These are phyloP conservation scores for Echinops telfairi DNA, from an alignment of 2,113 vertebrate genomes.

Conservation along the genomic window DNA sequence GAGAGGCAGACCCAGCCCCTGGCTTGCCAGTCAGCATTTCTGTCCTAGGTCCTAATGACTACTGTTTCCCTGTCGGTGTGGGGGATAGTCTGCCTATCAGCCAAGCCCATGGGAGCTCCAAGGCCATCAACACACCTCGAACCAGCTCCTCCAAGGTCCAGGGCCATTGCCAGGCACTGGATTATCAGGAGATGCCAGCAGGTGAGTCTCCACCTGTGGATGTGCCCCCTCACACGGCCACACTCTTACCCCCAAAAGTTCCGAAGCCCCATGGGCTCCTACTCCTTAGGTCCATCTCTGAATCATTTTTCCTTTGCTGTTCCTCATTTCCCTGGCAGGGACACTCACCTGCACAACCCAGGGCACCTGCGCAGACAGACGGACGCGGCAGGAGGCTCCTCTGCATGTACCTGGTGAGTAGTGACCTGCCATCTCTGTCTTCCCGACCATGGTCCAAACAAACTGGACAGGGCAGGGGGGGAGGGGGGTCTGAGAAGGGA, in stretches of 20 bases:
- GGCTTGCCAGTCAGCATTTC: not conserved
- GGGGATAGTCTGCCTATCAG: conserved; percentile 68
- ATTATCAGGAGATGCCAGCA: conserved; percentile 74
- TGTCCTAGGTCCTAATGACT: not conserved
- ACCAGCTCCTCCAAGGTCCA: conserved; percentile 58
- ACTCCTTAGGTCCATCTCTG: not conserved
- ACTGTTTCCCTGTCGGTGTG: conserved; percentile 77
- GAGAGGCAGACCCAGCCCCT: not conserved
- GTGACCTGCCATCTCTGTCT: not conserved
- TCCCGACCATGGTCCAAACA: rapidly evolving
- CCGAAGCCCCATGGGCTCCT: not conserved
- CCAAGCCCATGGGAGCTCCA: conserved; percentile 71
- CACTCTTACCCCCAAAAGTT: not conserved
- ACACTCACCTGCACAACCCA: conserved; percentile 81
- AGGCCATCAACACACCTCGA: not conserved
- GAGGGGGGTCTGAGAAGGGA: not conserved
- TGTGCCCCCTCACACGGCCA: not conserved
- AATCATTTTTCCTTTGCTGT: not conserved
- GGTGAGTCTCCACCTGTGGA: conserved; percentile 79
- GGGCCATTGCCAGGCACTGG: conserved; percentile 83
- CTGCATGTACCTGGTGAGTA: conserved; percentile 86
- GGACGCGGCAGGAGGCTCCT: conserved; percentile 66
- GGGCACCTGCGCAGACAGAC: conserved; percentile 75
- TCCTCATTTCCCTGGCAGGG: conserved; percentile 74
- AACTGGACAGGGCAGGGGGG: not conserved